Evolutionary conservation across 2,797 vertebrate species (phyloP), one percentile per base, ranked within the genome.

Genomic region (Champsocephalus esox): DNA sequence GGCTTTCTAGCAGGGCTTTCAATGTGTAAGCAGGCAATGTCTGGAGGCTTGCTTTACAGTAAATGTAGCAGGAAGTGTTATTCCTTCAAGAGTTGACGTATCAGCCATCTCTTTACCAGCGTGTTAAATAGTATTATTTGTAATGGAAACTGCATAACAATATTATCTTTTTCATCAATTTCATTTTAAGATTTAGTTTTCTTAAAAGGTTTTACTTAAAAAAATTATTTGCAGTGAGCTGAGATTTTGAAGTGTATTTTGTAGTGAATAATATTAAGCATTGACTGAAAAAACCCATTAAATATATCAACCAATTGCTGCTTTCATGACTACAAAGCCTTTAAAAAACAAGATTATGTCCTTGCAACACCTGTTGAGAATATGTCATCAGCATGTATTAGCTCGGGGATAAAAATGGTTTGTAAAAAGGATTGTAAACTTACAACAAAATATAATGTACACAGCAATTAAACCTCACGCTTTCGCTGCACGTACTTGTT

Each of bases 281-380:
- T 45, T 5, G 72, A 58, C 61, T 34, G 59, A 76, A 60, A 19
- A 68, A 73, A 34, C 21, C 58, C 19, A 56, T 80, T 65, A 51
- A 74, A 70, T 79, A 77, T 68, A 79, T 58, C 74, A 80, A 79
- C 75, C 79, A 81, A 9, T 54, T 16, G 43, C 75, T 66, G 88
- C 93, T 85, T 88, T 92, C 90, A 92, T 93, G 91, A 90, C 88
- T 80, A 89, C 86, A 16, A 51, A 72, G 58, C 62, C 59, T 84
- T 88, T 84, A 88, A 66, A 85, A 79, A 89, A 82, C 52, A 69
- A 71, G 14, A 70, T 13, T 70, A 66, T 78, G 69, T 62, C 79
- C 70, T 28, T 19, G 70, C 10, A 19, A 61, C 58, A 54, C 46
- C 64, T 83, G 75, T 67, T 69, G 58, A 41, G 62, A 72, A 62